Evolutionary conservation across 2,113 vertebrate species (phyloP), one percentile per base, ranked within the genome.

Genomic region (Natator depressus): DNA sequence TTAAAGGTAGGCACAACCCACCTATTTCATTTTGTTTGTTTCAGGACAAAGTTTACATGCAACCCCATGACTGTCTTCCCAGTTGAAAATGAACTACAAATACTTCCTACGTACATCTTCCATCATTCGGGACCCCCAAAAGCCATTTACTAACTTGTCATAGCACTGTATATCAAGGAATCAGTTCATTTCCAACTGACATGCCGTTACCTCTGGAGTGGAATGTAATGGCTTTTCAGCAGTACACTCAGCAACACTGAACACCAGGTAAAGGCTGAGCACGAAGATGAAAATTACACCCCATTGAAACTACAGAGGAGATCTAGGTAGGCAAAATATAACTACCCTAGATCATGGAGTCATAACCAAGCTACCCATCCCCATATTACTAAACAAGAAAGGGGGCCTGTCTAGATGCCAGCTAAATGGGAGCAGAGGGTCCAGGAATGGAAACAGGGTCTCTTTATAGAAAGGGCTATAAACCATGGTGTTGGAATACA

Each of bases 1-100:
- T 99, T 93, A 99, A 99, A 99, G 99, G 99, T 99, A 99, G 51
- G 97, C 6, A 81, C 27, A 81, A 55, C 75, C 72, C 17, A 8
- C 79, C 47, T 81, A 49, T 75, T 17, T 59, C 59, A 5, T 5
- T 72, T 89, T 53, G 3, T 47, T 88, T 88, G 8, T 85, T 88
- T 85, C 8, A 31, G 8, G n/a, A 12, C 31, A 35, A 50, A 47
- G 82, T 59, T 3, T 51, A 10, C 53, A 86, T 80, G 38, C 2
- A 89, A 13, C 4, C 17, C 22, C 24, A 76, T 8, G 1, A 75
- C 38, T 57, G 19, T 10, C 9, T 80, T 27, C 29, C 10, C 80
- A 17, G 46, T 1, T 5, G 2, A 8, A 4, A 6, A 85, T 9
- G 13, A 31, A 88, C 65, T 57, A 49, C 1, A 2, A 84, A 72